Base-by-base conservation (phyloP, 2,797 vertebrate species). In the Peromyscus melanophrys region DNA sequence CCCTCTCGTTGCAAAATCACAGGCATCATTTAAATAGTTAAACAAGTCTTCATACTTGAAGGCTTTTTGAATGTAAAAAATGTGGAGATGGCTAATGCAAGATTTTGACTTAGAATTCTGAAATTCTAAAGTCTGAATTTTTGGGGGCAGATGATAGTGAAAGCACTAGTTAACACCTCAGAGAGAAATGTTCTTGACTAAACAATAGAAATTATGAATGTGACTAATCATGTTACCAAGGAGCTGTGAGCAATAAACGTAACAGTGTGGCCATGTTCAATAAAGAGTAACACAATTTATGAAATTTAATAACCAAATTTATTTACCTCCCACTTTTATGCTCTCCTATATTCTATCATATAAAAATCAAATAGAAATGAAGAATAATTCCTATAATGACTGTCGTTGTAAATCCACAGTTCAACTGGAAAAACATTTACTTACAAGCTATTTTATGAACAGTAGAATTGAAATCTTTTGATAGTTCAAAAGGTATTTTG, bases 81-180 rank as follows among this genome's bases (percentile, higher is more conserved):
- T 14, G 2, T 11, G 10, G 34, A 80, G 10, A 57, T 25, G 85
- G n/a, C 71, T 81, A 94, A n/a, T n/a, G 77, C 67, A n/a, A n/a
- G 55, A 43, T 55, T 3, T 94, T 49, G 12, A 76, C 84, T 97
- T 94, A 31, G 21, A 75, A 92, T 88, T 96, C 19, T 34, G 7
- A 82, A 31, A 84, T 40, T 13, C 4, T 34, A 25, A 96, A 75
- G 3, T 63, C 11, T 93, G 0, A 5, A 37, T 94, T 65, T 92
- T 76, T 77, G 67, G 77, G 49, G 34, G 9, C 61, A 83, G 25
- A 2, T 89, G 83, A 80, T 67, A 19, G 31, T 92, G 46, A 85
- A 96, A 57, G 3, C 73, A 2, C 3, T 27, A 82, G 6, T 71
- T 87, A 86, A 43, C 1, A 57, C 55, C n/a, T 92, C 34, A 46